These are phyloP conservation scores for Glaucomys volans DNA, from an alignment of 2,113 vertebrate genomes.

Conservation along the genomic window DNA sequence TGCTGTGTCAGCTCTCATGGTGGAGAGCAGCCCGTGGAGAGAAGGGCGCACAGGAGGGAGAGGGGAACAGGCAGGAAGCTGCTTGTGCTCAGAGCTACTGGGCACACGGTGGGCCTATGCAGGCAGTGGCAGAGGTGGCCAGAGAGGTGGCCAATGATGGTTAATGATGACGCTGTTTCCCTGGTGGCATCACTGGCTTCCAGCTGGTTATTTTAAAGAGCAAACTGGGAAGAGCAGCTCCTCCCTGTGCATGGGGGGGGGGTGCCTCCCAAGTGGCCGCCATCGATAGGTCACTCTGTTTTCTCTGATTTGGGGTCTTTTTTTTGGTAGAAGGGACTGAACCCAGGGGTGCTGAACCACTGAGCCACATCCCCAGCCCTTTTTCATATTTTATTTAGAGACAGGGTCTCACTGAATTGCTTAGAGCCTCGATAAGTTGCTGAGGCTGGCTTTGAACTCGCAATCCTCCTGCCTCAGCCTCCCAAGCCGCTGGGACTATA, in stretches of 20 bases:
- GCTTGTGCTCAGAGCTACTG: too few species aligned
- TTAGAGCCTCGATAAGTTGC: too few species aligned
- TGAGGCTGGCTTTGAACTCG: too few species aligned
- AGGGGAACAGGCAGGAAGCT: not conserved
- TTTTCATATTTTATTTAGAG: too few species aligned
- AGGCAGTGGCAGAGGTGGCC: rapidly evolving
- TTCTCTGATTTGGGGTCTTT: not conserved
- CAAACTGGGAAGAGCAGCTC: not conserved
- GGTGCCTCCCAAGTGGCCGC: not conserved
- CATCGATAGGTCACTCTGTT: not conserved
- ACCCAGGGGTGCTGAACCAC: too few species aligned
- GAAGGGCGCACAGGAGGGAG: not conserved
- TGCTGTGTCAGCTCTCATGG: not conserved
- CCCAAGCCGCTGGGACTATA: too few species aligned
- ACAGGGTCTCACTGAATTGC: too few species aligned
- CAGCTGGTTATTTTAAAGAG: not conserved
- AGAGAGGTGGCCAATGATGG: not conserved
- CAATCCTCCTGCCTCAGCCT: too few species aligned
- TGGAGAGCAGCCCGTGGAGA: not conserved
- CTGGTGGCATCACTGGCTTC: not conserved
- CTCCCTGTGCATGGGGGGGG: rapidly evolving
- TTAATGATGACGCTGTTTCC: not conserved
- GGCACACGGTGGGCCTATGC: rapidly evolving
- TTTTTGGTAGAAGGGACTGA: too few species aligned
- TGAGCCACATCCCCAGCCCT: too few species aligned